These are phyloP conservation scores for Tupiocoris notatus DNA, from an alignment of 2,888 invertebrate species.

Conservation along the genomic window DNA sequence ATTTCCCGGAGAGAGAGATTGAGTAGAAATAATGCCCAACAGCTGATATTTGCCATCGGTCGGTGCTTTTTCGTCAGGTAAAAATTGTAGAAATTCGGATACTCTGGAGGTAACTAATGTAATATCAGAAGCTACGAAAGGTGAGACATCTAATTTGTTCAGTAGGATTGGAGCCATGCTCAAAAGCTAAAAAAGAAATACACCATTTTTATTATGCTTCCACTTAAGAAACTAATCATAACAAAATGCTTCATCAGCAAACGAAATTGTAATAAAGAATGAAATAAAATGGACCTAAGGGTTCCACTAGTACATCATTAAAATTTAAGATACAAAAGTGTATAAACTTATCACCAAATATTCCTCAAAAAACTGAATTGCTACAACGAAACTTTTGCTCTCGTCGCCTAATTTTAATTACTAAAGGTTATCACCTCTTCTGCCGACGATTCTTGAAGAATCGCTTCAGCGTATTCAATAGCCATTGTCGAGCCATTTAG, in stretches of 20 bases:
- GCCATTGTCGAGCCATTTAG: constrained; percentile 62
- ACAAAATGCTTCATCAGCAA: no score
- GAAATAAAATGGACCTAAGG: no score
- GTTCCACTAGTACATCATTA: no score
- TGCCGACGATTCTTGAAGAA: constrained; percentile 65
- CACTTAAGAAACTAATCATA: no score
- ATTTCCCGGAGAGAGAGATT: constrained; percentile 62
- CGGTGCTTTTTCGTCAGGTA: constrained; percentile 58
- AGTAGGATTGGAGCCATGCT: constrained; percentile 66
- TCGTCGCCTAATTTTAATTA: no score
- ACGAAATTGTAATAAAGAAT: no score
- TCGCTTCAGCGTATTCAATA: constrained; percentile 65
- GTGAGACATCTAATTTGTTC: constrained; percentile 64
- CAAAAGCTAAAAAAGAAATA: constrained; percentile 53
- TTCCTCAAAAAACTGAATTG: no score
- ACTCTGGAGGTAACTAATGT: constrained; percentile 44
- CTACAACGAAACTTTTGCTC: no score
- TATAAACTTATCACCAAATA: no score
- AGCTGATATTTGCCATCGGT: constrained; percentile 50
- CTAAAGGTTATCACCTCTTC: constrained; percentile 70
- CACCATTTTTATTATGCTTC: neutral
- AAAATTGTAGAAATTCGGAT: constrained; percentile 56
- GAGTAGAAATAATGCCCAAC: constrained; percentile 63
- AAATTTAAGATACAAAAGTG: no score
- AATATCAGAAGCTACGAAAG: constrained; percentile 55